Evolutionary conservation across 2,888 invertebrate genomes (phyloP), one percentile per base, ranked within the genome.

Genomic region (Amaurobius ferox): DNA sequence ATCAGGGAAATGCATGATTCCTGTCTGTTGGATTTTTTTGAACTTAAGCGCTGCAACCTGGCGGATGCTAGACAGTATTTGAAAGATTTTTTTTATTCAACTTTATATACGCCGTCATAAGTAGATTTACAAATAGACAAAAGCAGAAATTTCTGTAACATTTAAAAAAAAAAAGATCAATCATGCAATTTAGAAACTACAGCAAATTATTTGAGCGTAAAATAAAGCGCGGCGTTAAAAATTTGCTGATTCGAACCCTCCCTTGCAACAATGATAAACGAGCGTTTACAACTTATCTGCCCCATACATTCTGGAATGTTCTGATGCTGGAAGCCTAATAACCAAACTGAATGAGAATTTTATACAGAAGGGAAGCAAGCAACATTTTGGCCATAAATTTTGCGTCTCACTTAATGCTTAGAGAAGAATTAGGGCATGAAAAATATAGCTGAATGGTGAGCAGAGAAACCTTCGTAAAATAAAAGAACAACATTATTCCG

Each of bases 331-430:
- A 55, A 55, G 55, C 55, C 55, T 55, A 55, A 55, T 55, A 55
- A 55, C 23, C 55, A 23, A 23, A 55, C 55, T 19, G 23, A 55
- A 55, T 55, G 55, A 55, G 55, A 23, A 55, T 55, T 55, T 55
- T 55, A 55, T 55, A 55, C 55, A 55, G 55, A 5, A 55, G 19
- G 23, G 55, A 23, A 23, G 55, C 55, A 23, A 55, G 55, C 23
- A 55, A 55, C 55, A 55, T 55, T 55, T 23, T 55, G 23, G 23
- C 23, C 55, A 55, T 55, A 55, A 55, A 55, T 55, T 55, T 23
- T 55, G 55, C 55, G 55, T 23, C 23, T 55, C 55, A 55, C 55
- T 55, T 55, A 55, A 55, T 55, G 55, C 55, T 55, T 55, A 23
- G 19, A 55, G 23, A 23, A 55, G 55, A 55, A 55, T 1, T 55